Evolutionary conservation across 2,888 invertebrate species (phyloP).

Genomic region (Eilema griseolum): DNA sequence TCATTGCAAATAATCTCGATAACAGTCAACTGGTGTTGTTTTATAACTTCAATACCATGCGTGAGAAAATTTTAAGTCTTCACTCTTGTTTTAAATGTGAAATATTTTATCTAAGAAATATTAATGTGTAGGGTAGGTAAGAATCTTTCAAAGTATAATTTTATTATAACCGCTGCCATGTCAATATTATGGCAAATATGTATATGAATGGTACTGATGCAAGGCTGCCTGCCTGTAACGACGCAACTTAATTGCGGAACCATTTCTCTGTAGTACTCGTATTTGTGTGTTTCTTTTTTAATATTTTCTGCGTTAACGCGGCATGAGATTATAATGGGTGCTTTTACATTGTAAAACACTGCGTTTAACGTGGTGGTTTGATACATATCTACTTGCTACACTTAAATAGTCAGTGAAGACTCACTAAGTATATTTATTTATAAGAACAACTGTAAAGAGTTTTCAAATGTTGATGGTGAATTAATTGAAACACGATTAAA

Average conservation of each 20-base stretch:
- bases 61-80: background rate
- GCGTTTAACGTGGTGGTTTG: background rate
- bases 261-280: constrained; percentile 33
- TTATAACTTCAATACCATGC: no score
- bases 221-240: constrained; percentile 21
- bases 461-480: no score
- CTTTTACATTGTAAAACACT: constrained; percentile 32
- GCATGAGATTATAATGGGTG: constrained; percentile 46
- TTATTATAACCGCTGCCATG: background rate
- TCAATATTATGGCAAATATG: background rate
- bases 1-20: no score
- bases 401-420: background rate
- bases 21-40: no score
- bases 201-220: background rate
- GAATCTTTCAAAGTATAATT: background rate
- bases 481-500: no score
- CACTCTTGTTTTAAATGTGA: background rate
- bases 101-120: background rate
- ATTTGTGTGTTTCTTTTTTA: no score
- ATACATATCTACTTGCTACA: constrained; percentile 6
- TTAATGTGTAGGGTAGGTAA: background rate
- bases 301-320: constrained; percentile 41
- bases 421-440: no score
- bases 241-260: constrained; percentile 42
- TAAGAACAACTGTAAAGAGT: no score